Conservation (phyloP, 2,113 vertebrate species). For the Notechis scutatus region DNA sequence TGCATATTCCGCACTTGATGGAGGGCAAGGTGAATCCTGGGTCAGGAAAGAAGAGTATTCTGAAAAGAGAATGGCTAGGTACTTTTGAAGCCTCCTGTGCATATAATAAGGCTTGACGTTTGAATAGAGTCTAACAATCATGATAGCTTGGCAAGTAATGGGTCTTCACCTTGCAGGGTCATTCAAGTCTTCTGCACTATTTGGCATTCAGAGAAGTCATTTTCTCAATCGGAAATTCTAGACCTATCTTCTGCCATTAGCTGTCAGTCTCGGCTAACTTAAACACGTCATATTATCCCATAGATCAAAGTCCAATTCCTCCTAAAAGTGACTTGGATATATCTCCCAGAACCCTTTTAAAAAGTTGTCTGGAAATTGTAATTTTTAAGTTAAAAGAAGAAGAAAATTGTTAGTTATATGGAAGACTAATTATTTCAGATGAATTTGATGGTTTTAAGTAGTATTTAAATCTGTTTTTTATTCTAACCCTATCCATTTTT, state of each 20-base stretch:
- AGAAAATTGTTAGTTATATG: neutral
- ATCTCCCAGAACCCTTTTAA: neutral
- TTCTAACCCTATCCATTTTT: neutral
- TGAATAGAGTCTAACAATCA: neutral
- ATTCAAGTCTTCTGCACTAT: neutral
- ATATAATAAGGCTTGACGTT: neutral
- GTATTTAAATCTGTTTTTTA: neutral
- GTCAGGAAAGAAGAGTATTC: constrained; percentile 5
- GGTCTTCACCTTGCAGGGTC: neutral
- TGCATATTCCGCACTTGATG: neutral
- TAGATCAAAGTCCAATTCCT: neutral
- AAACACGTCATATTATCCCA: neutral
- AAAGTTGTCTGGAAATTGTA: neutral
- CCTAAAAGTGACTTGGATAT: neutral
- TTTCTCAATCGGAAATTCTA: neutral
- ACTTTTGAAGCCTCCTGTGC: neutral
- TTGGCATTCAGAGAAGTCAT: neutral
- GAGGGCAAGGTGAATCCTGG: constrained; percentile 5
- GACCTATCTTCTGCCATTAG: neutral
- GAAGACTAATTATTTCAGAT: neutral
- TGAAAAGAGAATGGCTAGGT: neutral
- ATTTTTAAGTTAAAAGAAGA: neutral
- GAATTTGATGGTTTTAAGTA: neutral
- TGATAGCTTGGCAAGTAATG: neutral
- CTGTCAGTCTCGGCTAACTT: neutral